A percentile compares a stretch with the other conserved stretches of the same genome.
phyloP scores from a whole-genome alignment of 2,797 vertebrate genomes.

The Decapterus maruadsi region DNA sequence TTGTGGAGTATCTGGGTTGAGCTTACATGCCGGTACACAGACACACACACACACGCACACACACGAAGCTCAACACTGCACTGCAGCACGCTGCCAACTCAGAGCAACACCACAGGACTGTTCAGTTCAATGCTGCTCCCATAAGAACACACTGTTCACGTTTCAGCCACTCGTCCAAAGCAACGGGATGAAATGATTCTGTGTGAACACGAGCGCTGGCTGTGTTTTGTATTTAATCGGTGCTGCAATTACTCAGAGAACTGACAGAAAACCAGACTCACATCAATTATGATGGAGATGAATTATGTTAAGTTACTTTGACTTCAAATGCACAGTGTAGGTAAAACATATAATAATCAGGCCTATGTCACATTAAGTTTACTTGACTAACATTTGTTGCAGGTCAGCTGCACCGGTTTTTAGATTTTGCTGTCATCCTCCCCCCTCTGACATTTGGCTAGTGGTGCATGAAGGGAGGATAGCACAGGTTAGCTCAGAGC shows the following conservation, averaged over 20 bases:
- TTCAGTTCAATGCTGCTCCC: conserved; percentile 38
- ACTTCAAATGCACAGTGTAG: neutral
- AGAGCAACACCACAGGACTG: conserved; percentile 44
- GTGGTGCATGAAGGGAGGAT: conserved; percentile 39
- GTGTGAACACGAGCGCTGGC: neutral
- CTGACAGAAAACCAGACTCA: neutral
- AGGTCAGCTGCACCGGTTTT: neutral
- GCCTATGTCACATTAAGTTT: neutral
- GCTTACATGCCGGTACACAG: neutral
- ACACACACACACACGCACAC: neutral
- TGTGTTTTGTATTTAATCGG: neutral
- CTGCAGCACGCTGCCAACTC: conserved; percentile 64
- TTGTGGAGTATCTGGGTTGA: conserved; percentile 28
- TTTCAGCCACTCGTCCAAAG: conserved; percentile 1
- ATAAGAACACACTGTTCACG: conserved; percentile 25
- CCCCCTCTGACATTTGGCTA: conserved; percentile 22
- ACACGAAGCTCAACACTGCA: conserved; percentile 64
- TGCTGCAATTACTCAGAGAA: neutral
- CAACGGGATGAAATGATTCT: neutral
- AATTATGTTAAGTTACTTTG: neutral
- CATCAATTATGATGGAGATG: neutral
- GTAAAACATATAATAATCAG: neutral
- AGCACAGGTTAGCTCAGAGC: conserved; percentile 37
- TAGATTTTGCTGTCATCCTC: conserved; percentile 12
- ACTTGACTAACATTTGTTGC: neutral